Percentiles rank a stretch among this genome's conserved stretches.
Evolutionary conservation across 1,140 invertebrate genomes (phyloP).

Genomic region (Aphidius gifuensis): DNA sequence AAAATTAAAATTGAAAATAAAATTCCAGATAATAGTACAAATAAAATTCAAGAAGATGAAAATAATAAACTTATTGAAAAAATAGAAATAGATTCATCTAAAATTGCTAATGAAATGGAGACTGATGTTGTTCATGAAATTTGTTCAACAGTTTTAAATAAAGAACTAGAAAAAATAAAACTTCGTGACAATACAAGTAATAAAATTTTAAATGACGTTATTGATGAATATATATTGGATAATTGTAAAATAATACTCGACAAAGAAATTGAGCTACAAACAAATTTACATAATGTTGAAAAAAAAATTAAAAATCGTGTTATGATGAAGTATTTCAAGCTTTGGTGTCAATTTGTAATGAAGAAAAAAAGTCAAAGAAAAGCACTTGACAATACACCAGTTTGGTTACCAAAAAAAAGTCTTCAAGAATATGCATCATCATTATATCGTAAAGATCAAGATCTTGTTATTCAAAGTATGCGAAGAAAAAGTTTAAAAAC

Average conservation of each 20-base stretch:
- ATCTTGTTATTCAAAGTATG: constrained; percentile 57
- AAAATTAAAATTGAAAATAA: constrained; percentile 24
- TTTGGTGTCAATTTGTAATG: constrained; percentile 45
- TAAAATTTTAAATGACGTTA: constrained; percentile 38
- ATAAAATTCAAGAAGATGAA: constrained; percentile 17
- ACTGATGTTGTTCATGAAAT: constrained; percentile 47
- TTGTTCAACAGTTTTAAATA: constrained; percentile 42
- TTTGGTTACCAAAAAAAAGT: constrained; percentile 59
- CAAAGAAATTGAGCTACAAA: constrained; percentile 34
- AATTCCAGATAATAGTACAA: constrained; percentile 28
- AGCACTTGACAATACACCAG: constrained; percentile 61
- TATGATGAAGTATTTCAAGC: constrained; percentile 52
- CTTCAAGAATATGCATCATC: constrained; percentile 54
- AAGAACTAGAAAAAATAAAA: constrained; percentile 42
- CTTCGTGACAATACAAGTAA: constrained; percentile 30
- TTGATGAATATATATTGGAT: constrained; percentile 39
- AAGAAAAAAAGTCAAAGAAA: constrained; percentile 46
- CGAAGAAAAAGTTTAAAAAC: constrained; percentile 28
- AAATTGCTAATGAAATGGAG: constrained; percentile 44
- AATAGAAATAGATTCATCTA: constrained; percentile 35
- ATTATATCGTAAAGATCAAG: constrained; percentile 54
- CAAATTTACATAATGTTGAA: constrained; percentile 36
- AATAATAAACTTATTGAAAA: constrained; percentile 27
- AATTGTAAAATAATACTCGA: constrained; percentile 31
- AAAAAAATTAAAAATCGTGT: constrained; percentile 36